Percentiles rank a stretch among this genome's conserved stretches.
These are phyloP conservation scores for Tetramorium simillimum DNA, from an alignment of 1,140 invertebrate species.

Conservation along the genomic window DNA sequence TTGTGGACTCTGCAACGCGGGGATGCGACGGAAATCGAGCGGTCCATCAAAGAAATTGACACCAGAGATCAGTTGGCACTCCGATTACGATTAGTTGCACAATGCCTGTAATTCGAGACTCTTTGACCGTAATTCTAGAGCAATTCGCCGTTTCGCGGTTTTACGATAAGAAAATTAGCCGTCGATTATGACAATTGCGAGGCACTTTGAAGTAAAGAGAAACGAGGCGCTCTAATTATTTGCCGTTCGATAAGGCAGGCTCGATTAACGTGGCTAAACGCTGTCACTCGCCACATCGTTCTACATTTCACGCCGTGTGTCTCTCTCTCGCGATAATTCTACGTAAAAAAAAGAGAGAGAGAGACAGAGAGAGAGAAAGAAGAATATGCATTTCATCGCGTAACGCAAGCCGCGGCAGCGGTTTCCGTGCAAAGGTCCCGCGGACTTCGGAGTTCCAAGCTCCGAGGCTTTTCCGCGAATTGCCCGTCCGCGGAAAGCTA, in stretches of 20 bases:
- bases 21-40: background rate
- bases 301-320: background rate
- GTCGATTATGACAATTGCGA: background rate
- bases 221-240: background rate
- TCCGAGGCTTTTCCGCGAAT: background rate
- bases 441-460: background rate
- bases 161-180: background rate
- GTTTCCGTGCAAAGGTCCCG: background rate
- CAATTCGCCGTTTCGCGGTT: background rate
- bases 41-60: background rate
- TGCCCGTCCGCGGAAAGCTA: background rate
- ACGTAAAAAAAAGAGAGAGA: background rate
- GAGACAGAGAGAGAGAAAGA: background rate
- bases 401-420: background rate
- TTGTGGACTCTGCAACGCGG: background rate
- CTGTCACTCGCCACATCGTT: background rate
- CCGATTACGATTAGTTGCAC: constrained; percentile 25
- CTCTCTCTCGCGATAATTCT: background rate
- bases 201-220: background rate
- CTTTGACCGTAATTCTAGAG: background rate
- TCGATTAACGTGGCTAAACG: background rate
- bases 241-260: background rate
- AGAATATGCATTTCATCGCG: background rate
- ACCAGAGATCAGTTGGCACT: background rate
- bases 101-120: constrained; percentile 11